phyloP scores from a whole-genome alignment of 2,113 vertebrate genomes.

The Rhea pennata region DNA sequence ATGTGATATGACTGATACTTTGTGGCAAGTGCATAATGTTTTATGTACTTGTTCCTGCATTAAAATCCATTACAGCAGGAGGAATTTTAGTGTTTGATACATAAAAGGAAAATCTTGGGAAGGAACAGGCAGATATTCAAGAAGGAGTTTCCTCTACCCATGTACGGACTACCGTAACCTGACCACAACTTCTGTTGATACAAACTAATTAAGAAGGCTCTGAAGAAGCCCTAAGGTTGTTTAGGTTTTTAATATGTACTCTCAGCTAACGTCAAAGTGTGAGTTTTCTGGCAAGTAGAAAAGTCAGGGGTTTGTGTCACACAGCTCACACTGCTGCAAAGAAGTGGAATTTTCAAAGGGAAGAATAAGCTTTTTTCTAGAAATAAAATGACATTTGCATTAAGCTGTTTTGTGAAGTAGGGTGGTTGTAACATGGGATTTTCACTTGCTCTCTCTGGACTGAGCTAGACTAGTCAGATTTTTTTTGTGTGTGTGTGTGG shows the following conservation, averaged over 20 bases:
- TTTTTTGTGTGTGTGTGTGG: neutral
- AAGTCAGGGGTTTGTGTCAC: constrained; percentile 8
- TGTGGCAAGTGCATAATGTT: neutral
- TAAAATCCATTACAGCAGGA: neutral
- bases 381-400: neutral
- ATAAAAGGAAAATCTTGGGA: neutral
- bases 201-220: neutral
- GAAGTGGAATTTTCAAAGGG: constrained; percentile 12
- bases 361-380: neutral
- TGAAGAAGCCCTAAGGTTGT: neutral
- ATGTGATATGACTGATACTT: neutral
- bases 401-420: neutral
- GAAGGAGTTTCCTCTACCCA: neutral
- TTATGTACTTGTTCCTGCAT: neutral
- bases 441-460: neutral
- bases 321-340: neutral
- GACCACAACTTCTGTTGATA: neutral
- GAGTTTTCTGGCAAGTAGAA: constrained; percentile 17
- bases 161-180: neutral
- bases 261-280: neutral
- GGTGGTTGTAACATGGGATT: neutral
- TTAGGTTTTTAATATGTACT: neutral
- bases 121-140: fast-evolving
- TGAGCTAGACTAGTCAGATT: neutral
- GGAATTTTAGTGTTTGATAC: neutral